Evolutionary conservation across 2,797 vertebrate genomes (phyloP), one percentile per base, ranked within the genome.

Genomic region (Sebastes steindachneri): DNA sequence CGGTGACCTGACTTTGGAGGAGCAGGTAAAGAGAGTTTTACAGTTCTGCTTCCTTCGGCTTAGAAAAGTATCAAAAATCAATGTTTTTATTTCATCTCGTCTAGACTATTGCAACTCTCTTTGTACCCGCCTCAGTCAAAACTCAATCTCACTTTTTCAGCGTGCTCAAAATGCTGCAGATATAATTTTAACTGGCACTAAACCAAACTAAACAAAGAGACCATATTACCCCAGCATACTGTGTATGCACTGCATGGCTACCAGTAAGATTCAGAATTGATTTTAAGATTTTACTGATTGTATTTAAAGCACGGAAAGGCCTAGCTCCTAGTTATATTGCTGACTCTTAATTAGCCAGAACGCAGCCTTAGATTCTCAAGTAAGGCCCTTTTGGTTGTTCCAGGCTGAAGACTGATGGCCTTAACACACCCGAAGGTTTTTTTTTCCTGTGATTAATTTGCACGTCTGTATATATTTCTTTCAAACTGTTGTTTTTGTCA

Each of bases 401-500:
- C 33, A 37, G 10, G 60, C 31, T 63, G 0, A 41, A 37, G 35
- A 26, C 63, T 26, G 0, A 25, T 1, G 21, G 35, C 17, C 48
- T n/a, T n/a, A 19, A 51, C 48, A 51, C 48, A n/a, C 19, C 48
- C 3, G 7, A 17, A 7, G 48, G 48, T 8, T 0, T 51, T 51
- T 51, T 51, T 51, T 51, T 19, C 45, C 45, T 51, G 15, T n/a
- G 7, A 51, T 0, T 19, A 51, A 51, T 51, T 51, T 51, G 19
- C 48, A 51, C 8, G 4, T 51, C 9, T 0, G 0, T 51, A 51
- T 51, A 51, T 51, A 17, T 48, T 7, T 19, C 0, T 48, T 17
- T 19, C 7, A 7, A 48, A 45, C 41, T n/a, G 48, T n/a, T 51
- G 48, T n/a, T 51, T 9, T 51, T 51, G 17, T 51, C 9, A 51